Conservation (phyloP, 2,113 vertebrate genomes). For the Epinephelus cyanopodus region DNA sequence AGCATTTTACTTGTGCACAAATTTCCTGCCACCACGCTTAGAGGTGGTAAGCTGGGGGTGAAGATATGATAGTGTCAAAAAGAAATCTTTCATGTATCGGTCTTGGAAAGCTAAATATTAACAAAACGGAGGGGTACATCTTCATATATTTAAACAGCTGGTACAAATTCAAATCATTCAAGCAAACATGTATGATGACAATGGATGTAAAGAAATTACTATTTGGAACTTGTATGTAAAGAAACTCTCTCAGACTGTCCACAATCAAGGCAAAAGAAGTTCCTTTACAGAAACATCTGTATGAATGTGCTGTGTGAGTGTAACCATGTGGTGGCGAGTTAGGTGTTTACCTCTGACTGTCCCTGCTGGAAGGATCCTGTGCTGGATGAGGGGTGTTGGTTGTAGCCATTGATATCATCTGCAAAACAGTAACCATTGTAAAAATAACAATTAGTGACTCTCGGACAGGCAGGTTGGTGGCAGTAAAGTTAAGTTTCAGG, state of each 20-base stretch:
- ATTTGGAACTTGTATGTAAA: neutral
- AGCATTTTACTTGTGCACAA: neutral
- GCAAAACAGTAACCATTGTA: slow-evolving; percentile 53
- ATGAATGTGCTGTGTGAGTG: neutral
- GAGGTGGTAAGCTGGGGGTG: neutral
- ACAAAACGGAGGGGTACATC: neutral
- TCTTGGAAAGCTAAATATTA: slow-evolving; percentile 3
- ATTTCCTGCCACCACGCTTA: slow-evolving; percentile 5
- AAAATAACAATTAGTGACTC: neutral
- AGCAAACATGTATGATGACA: neutral
- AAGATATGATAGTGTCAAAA: neutral
- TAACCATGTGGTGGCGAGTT: neutral
- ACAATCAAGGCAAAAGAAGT: neutral
- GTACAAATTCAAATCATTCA: neutral
- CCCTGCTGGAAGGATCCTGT: slow-evolving; percentile 58
- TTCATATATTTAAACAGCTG: neutral
- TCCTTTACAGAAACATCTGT: neutral
- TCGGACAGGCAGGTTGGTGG: slow-evolving; percentile 4
- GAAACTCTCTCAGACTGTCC: neutral
- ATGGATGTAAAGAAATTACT: neutral
- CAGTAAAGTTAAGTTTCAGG: slow-evolving; percentile 14
- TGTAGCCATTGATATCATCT: slow-evolving; percentile 76
- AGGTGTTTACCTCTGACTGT: slow-evolving; percentile 62
- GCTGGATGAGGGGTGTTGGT: slow-evolving; percentile 50
- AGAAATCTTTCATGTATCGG: neutral